Evolutionary conservation across 2,113 vertebrate genomes (phyloP).

Genomic region (Oreotrochilus melanogaster): DNA sequence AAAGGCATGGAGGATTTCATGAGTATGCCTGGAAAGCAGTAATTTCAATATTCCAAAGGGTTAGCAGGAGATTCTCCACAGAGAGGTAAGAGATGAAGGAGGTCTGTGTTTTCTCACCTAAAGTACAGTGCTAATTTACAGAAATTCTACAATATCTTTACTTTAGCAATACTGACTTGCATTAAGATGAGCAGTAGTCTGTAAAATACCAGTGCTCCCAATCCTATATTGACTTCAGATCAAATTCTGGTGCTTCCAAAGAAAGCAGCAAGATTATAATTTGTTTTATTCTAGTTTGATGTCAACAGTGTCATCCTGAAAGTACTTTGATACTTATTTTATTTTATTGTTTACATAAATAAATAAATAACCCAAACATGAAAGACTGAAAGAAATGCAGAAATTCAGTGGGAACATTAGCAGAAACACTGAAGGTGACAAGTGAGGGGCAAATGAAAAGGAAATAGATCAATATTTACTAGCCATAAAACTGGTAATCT

Average conservation of each 20-base stretch:
- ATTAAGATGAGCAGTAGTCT: neutral
- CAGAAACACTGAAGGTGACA: accelerated
- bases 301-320: neutral
- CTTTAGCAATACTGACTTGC: neutral
- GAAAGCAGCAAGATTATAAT: neutral
- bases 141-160: neutral
- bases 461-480: neutral
- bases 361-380: neutral
- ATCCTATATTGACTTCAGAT: neutral
- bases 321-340: neutral
- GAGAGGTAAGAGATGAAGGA: neutral
- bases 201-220: neutral
- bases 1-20: neutral
- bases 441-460: neutral
- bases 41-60: neutral
- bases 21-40: neutral
- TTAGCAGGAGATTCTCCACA: neutral
- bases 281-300: neutral
- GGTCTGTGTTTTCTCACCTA: neutral
- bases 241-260: neutral
- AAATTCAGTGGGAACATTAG: neutral
- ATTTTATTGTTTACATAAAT: neutral
- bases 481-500: neutral
- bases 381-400: neutral
- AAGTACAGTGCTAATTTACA: neutral